These are phyloP conservation scores for Drosophila mayri DNA, from an alignment of 1,140 invertebrate genomes.

Conservation along the genomic window DNA sequence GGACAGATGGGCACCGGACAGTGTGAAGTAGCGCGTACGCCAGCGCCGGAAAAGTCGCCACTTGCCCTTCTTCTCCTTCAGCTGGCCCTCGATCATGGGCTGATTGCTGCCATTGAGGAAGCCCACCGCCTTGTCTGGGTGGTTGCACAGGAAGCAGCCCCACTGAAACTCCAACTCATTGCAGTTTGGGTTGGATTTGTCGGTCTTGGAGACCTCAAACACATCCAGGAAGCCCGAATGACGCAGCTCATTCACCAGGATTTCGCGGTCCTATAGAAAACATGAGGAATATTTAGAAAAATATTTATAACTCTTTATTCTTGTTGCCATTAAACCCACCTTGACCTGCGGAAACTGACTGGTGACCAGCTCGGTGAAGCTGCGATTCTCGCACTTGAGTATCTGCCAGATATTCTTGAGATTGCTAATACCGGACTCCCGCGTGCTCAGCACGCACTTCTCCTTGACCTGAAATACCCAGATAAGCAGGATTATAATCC, in stretches of 20 bases:
- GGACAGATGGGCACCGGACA: conserved; percentile 95
- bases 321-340: conserved; percentile 85
- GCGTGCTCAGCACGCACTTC: conserved; percentile 91
- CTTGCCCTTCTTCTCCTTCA: conserved; percentile 97
- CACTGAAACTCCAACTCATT: conserved; percentile 85
- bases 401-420: conserved; percentile 97
- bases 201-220: conserved; percentile 90
- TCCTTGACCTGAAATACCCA: conserved; percentile 88
- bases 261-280: conserved; percentile 90
- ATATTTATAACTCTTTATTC: too few relatives aligned
- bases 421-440: conserved; percentile 93
- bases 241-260: conserved; percentile 93
- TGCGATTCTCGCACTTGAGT: conserved; percentile 94
- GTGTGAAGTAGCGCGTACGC: conserved; percentile 96
- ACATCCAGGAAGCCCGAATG: conserved; percentile 95
- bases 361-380: conserved; percentile 95
- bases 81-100: conserved; percentile 94
- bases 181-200: conserved; percentile 82
- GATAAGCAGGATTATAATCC: not conserved
- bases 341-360: conserved; percentile 95
- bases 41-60: conserved; percentile 96
- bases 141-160: conserved; percentile 89
- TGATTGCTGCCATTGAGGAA: conserved; percentile 90
- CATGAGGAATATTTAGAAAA: too few relatives aligned
- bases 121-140: conserved; percentile 93